Conservation (phyloP, 2,888 invertebrate species). For the Parascotia fuliginaria region DNA sequence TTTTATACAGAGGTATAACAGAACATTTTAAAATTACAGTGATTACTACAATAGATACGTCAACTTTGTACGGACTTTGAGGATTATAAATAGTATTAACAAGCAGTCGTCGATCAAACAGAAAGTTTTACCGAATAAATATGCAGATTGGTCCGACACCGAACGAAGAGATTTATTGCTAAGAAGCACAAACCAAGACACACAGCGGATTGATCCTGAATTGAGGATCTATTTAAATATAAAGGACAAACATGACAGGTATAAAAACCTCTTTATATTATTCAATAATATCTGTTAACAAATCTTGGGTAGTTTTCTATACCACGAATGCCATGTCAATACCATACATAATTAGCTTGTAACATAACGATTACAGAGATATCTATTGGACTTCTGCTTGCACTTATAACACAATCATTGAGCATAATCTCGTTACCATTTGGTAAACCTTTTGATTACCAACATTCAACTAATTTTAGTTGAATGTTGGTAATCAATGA, state of each 20-base stretch:
- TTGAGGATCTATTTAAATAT: slow-evolving; percentile 27
- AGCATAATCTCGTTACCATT: too few species aligned
- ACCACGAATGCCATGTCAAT: too few species aligned
- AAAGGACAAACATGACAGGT: neutral
- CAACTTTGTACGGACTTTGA: slow-evolving; percentile 60
- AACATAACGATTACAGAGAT: too few species aligned
- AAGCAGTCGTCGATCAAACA: slow-evolving; percentile 38
- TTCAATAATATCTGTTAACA: too few species aligned
- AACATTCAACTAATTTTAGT: too few species aligned
- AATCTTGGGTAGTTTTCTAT: too few species aligned
- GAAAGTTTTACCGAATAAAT: slow-evolving; percentile 55
- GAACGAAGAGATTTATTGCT: slow-evolving; percentile 33
- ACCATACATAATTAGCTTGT: too few species aligned
- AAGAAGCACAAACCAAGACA: slow-evolving; percentile 18
- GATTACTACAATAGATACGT: slow-evolving; percentile 56
- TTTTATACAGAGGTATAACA: slow-evolving; percentile 48
- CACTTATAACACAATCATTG: too few species aligned
- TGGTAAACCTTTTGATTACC: too few species aligned
- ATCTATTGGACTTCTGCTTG: too few species aligned
- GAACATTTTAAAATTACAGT: slow-evolving; percentile 42
- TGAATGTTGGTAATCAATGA: too few species aligned
- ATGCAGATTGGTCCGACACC: slow-evolving; percentile 56
- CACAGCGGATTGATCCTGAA: slow-evolving; percentile 46
- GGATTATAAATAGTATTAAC: slow-evolving; percentile 59
- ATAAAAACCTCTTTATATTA: neutral